Evolutionary conservation across 2,797 vertebrate genomes (phyloP), one percentile per base, ranked within the genome.

Genomic region (Arnoldichthys spilopterus): DNA sequence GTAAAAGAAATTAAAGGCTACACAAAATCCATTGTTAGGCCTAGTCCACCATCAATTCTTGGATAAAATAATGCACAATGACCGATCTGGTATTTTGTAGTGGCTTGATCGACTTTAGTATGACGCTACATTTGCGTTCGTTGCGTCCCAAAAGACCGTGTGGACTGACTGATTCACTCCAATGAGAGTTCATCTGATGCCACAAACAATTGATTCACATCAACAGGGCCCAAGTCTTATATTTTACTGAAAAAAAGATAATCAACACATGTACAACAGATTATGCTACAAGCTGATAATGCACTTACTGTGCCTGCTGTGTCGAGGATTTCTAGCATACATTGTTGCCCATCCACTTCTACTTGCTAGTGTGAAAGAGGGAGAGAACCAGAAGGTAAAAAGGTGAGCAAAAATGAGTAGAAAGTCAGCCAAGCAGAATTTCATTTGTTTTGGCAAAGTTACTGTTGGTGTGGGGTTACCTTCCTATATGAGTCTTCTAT

Each of bases 401-500:
- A 18, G 8, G 0, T 11, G 62, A 76, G 53, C 69, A 22, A 8
- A 37, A 70, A 54, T 1, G 8, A 73, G 7, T 28, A 45, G 40
- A 8, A 59, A 18, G 45, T 16, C 26, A 26, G 22, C n/a, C n/a
- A 37, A 72, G 4, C 4, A 40, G 4, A 26, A 16, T 22, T 28
- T 18, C 16, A 34, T 34, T 49, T 22, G 62, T 34, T 64, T 7
- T 22, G 9, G 0, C 20, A 64, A 40, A 5, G 9, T 64, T 13
- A 64, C 20, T 34, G 30, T n/a, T 9, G 7, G 20, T 7, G 2
- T 74, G 47, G 47, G 3, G 28, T 88, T 92, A 97, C 98, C 97
- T 99, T 99, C 95, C 98, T 96, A 94, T 99, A 99, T 0, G 98
- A 99, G 87, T 99, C 98, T 95, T 99, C 98, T 95, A 99, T 99